A percentile compares a stretch with the other conserved stretches of the same genome.
These are phyloP conservation scores for Scaptomyza tumidula DNA, from an alignment of 2,888 invertebrate genomes.

Conservation along the genomic window DNA sequence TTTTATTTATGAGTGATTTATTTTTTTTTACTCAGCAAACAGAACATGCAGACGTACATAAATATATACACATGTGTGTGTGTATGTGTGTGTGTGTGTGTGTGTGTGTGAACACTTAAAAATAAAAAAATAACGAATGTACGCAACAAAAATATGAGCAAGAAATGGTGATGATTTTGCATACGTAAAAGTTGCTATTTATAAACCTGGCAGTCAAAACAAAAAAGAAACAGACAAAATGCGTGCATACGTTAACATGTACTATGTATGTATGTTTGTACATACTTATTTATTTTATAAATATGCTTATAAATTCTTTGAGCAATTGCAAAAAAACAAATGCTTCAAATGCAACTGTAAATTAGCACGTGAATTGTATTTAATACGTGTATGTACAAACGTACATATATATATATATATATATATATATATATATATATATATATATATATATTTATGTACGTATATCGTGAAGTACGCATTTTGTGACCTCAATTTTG, in stretches of 20 bases:
- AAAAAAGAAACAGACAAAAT: constrained; percentile 22
- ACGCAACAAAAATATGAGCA: constrained; percentile 13
- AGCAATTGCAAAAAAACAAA: constrained; percentile 1
- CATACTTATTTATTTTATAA: no score
- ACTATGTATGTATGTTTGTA: background rate
- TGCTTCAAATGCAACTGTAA: constrained; percentile 10
- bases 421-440: background rate
- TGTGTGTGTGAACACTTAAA: background rate
- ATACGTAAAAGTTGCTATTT: constrained; percentile 37
- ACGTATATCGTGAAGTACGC: background rate
- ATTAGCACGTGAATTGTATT: background rate
- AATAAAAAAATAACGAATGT: background rate
- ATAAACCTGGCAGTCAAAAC: constrained; percentile 50
- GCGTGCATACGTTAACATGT: background rate
- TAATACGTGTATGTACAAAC: background rate
- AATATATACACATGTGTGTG: background rate
- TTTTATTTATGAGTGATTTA: constrained; percentile 16
- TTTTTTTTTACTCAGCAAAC: background rate
- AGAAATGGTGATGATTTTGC: constrained; percentile 56
- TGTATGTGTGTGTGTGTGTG: no score
- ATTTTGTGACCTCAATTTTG: constrained; percentile 45
- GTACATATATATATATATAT: background rate
- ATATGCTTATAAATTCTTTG: no score
- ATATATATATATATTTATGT: no score
- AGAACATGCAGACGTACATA: background rate